These are phyloP conservation scores for Galemys pyrenaicus DNA, from an alignment of 2,113 vertebrate species.

Conservation along the genomic window DNA sequence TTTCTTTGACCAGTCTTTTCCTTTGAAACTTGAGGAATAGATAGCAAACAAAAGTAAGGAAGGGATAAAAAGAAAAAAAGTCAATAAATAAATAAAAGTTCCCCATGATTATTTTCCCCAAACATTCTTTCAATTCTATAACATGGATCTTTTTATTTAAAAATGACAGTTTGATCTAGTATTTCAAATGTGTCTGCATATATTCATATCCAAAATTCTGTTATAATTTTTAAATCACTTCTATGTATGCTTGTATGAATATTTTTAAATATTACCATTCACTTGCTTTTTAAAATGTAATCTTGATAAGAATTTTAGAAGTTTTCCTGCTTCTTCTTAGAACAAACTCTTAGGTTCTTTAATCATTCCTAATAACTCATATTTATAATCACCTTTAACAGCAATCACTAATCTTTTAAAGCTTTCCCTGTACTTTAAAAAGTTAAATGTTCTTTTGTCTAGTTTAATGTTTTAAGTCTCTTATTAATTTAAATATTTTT, in stretches of 20 bases:
- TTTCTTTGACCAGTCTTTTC: no score
- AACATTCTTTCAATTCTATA: neutral
- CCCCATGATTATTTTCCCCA: neutral
- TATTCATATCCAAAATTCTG: neutral
- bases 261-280: neutral
- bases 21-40: no score
- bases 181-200: neutral
- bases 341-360: neutral
- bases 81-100: neutral
- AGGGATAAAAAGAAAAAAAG: neutral
- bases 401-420: neutral
- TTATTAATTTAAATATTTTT: neutral
- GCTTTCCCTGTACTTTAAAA: neutral
- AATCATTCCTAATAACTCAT: neutral
- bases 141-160: neutral
- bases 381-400: neutral
- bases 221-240: neutral
- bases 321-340: neutral
- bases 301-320: neutral
- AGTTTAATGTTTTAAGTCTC: neutral
- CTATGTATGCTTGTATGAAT: neutral
- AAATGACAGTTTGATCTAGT: neutral
- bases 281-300: neutral
- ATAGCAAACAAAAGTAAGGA: no score
- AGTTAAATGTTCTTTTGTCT: neutral